phyloP scores from a whole-genome alignment of 1,140 invertebrate species.

The Propsilocerus akamusi region DNA sequence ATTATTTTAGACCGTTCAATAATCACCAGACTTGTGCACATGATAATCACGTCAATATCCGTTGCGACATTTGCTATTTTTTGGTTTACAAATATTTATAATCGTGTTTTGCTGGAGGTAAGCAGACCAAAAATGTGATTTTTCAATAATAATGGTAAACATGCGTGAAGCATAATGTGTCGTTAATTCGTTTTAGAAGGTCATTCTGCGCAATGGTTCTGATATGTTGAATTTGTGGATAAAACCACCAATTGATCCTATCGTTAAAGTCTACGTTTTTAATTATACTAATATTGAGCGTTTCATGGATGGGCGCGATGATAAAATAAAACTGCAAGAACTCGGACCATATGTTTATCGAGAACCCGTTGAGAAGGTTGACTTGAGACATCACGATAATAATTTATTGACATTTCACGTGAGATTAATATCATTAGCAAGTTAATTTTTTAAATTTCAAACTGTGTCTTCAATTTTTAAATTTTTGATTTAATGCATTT shows the following conservation, averaged over 20 bases:
- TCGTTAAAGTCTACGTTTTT: slow-evolving; percentile 57
- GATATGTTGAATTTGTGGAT: slow-evolving; percentile 43
- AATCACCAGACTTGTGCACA: too few relatives aligned
- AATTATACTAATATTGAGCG: slow-evolving; percentile 57
- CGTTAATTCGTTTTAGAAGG: slow-evolving; percentile 25
- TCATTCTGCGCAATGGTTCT: slow-evolving; percentile 30
- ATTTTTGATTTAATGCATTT: too few relatives aligned
- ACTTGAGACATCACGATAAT: slow-evolving; percentile 30
- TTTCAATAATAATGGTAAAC: not conserved
- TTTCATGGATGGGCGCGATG: slow-evolving; percentile 30
- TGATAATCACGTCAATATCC: too few relatives aligned
- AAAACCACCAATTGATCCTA: slow-evolving; percentile 47
- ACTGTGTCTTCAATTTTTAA: not conserved
- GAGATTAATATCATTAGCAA: too few relatives aligned
- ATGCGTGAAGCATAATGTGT: not conserved
- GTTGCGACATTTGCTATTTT: too few relatives aligned
- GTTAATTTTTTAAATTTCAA: too few relatives aligned
- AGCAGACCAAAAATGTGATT: not conserved
- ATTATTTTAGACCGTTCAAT: too few relatives aligned
- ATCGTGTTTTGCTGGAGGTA: not conserved
- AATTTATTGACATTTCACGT: slow-evolving; percentile 20
- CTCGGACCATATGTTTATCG: slow-evolving; percentile 58
- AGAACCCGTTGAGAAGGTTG: slow-evolving; percentile 28
- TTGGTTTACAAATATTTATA: not conserved
- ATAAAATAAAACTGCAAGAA: slow-evolving; percentile 43